Conservation (phyloP, 2,888 invertebrate genomes). For the Pasiphila rectangulata region DNA sequence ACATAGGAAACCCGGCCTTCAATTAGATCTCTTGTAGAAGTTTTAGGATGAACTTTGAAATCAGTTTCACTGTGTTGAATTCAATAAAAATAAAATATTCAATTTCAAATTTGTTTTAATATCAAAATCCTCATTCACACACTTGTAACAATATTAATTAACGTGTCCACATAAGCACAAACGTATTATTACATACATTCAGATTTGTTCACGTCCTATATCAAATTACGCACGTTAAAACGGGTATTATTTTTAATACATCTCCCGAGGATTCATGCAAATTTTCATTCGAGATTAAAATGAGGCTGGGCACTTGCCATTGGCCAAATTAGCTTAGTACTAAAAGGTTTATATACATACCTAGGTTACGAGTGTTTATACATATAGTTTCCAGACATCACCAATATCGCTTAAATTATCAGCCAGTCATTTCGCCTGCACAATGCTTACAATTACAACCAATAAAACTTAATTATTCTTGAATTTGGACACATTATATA, state of each 20-base stretch:
- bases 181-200: conserved; percentile 1
- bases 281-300: background rate
- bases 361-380: background rate
- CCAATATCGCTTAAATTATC: too few species aligned
- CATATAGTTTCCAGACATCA: too few species aligned
- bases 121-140: conserved; percentile 26
- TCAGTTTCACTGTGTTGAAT: background rate
- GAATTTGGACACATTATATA: too few species aligned
- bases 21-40: too few species aligned
- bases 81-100: conserved; percentile 13
- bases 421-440: conserved; percentile 17
- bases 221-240: too few species aligned
- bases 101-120: conserved; percentile 32
- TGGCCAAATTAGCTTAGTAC: background rate
- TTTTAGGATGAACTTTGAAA: background rate
- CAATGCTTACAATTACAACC: conserved; percentile 13
- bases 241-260: background rate
- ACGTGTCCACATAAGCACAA: conserved; percentile 15
- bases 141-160: conserved; percentile 31
- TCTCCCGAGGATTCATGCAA: too few species aligned
- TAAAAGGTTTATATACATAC: background rate
- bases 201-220: background rate
- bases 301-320: background rate
- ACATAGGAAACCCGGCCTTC: too few species aligned
- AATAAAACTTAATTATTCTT: too few species aligned